Evolutionary conservation across 2,888 invertebrate genomes (phyloP).

Genomic region (Formica aserva): DNA sequence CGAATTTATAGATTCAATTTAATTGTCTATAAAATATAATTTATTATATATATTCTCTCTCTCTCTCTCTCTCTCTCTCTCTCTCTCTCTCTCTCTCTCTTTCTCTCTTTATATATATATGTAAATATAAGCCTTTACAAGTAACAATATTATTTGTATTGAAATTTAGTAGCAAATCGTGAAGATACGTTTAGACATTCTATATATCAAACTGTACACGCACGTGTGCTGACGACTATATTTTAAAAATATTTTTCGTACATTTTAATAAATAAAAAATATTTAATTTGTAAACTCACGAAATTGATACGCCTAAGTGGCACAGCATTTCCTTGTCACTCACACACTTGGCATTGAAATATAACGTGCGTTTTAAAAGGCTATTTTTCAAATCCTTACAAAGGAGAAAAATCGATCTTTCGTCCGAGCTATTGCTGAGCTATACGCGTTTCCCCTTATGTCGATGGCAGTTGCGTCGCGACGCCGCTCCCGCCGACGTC

Average conservation of each 20-base stretch:
- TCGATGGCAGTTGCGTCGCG: constrained; percentile 27
- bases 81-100: too few species aligned
- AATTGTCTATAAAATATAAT: neutral
- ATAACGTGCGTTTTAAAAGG: neutral
- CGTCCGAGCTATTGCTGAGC: neutral
- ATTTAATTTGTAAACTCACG: neutral
- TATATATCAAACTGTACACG: neutral
- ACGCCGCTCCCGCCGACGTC: neutral
- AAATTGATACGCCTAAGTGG: neutral
- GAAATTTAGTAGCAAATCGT: neutral
- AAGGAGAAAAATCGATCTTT: constrained; percentile 16
- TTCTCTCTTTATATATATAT: too few species aligned
- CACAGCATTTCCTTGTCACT: neutral
- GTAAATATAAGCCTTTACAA: too few species aligned
- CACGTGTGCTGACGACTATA: neutral
- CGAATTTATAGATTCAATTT: neutral
- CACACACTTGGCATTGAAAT: neutral
- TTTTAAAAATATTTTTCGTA: neutral
- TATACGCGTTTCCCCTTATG: constrained; percentile 13
- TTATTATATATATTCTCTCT: neutral
- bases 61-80: neutral
- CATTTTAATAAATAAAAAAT: neutral
- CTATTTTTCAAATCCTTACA: constrained; percentile 14
- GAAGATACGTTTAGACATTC: neutral
- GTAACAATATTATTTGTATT: neutral